Percentiles rank a stretch among this genome's conserved stretches.
These are phyloP conservation scores for Lordiphosa andalusiaca DNA, from an alignment of 2,888 invertebrate genomes.

Conservation along the genomic window DNA sequence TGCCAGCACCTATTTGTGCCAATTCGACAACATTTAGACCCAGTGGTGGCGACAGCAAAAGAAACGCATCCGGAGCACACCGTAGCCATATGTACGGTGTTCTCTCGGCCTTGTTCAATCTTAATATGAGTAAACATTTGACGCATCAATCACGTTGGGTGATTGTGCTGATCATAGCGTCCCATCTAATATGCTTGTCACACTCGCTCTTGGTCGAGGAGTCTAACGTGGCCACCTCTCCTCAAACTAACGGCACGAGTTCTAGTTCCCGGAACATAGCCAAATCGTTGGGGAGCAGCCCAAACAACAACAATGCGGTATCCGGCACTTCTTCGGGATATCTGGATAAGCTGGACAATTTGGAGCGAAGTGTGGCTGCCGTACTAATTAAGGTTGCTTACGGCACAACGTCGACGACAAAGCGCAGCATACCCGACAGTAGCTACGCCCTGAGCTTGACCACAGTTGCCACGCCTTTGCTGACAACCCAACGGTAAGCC, in stretches of 20 bases:
- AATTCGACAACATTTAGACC: not conserved
- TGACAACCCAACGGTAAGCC: conserved; percentile 82
- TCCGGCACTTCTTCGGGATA: conserved; percentile 69
- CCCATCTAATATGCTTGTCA: conserved; percentile 38
- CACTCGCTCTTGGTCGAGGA: conserved; percentile 60
- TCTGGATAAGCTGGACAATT: conserved; percentile 82
- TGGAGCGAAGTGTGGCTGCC: conserved; percentile 85
- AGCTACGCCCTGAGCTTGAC: conserved; percentile 83
- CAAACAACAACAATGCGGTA: conserved; percentile 45
- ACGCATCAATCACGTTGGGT: conserved; percentile 4
- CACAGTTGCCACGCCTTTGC: conserved; percentile 84
- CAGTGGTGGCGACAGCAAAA: conserved; percentile 4
- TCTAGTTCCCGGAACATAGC: conserved; percentile 22
- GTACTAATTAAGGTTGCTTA: conserved; percentile 87
- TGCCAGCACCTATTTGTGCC: not conserved
- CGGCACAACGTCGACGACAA: conserved; percentile 84
- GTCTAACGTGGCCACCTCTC: conserved; percentile 27
- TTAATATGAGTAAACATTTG: conserved; percentile 21
- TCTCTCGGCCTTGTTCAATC: conserved; percentile 4
- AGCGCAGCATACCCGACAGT: conserved; percentile 85
- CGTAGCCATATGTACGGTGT: conserved; percentile 1
- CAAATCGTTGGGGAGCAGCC: conserved; percentile 13
- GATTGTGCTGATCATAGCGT: conserved; percentile 28
- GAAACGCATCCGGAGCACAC: conserved; percentile 3
- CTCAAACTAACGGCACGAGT: conserved; percentile 2